A percentile compares a stretch with the other conserved stretches of the same genome.
Evolutionary conservation across 2,113 vertebrate species (phyloP).

Genomic region (Xenopus borealis): DNA sequence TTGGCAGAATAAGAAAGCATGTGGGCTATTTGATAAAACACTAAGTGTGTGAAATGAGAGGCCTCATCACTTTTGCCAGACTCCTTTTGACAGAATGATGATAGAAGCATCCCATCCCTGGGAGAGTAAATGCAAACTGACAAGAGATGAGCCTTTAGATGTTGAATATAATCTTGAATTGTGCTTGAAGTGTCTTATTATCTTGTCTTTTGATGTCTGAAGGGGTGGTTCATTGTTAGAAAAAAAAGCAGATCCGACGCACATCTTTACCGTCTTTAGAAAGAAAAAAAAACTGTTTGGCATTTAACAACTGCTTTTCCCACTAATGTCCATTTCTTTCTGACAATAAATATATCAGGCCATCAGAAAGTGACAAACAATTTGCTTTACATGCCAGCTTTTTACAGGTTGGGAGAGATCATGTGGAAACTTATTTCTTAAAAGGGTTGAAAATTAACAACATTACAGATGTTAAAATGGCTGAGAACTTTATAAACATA

Average conservation of each 20-base stretch:
- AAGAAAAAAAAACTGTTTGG: slow-evolving; percentile 79
- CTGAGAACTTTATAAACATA: slow-evolving; percentile 2
- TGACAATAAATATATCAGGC: slow-evolving; percentile 95
- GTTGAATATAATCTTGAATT: slow-evolving; percentile 99
- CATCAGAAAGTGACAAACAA: slow-evolving; percentile 83
- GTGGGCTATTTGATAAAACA: slow-evolving; percentile 95
- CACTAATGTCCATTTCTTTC: slow-evolving; percentile 95
- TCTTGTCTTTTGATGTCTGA: slow-evolving; percentile 99
- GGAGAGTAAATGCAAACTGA: slow-evolving; percentile 99
- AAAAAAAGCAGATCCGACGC: slow-evolving; percentile 89
- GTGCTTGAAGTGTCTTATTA: slow-evolving; percentile 99
- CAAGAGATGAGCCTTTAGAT: slow-evolving; percentile 99
- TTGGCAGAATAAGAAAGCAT: slow-evolving; percentile 87
- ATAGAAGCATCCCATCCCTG: slow-evolving; percentile 98
- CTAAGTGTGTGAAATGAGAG: slow-evolving; percentile 99
- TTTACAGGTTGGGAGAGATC: slow-evolving; percentile 85
- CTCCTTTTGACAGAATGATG: slow-evolving; percentile 98
- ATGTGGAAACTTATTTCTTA: slow-evolving; percentile 87
- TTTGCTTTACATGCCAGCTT: slow-evolving; percentile 84
- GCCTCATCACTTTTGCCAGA: slow-evolving; percentile 87
- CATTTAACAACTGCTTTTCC: slow-evolving; percentile 97
- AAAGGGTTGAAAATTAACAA: slow-evolving; percentile 77
- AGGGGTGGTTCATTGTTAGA: slow-evolving; percentile 92
- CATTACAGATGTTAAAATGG: slow-evolving; percentile 75
- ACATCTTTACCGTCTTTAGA: slow-evolving; percentile 87